A percentile compares a stretch with the other conserved stretches of the same genome.
These are phyloP conservation scores for Aldrovandia affinis DNA, from an alignment of 2,797 vertebrate species.

Conservation along the genomic window DNA sequence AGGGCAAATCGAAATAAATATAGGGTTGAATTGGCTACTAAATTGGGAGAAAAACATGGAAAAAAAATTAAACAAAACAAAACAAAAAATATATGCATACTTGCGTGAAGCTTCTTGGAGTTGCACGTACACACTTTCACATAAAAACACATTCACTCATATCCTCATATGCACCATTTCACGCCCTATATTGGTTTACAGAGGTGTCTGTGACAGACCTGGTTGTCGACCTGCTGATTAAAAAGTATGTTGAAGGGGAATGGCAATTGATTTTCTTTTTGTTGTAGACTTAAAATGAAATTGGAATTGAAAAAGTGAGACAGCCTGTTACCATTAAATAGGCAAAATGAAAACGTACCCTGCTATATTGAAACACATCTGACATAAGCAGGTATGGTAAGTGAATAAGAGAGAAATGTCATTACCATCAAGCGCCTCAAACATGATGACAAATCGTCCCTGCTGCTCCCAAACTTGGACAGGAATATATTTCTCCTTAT, in stretches of 20 bases:
- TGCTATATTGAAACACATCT: not conserved
- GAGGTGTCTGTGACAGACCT: constrained; percentile 3
- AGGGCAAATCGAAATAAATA: too few relatives aligned
- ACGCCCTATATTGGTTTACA: not conserved
- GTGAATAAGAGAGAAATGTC: constrained; percentile 55
- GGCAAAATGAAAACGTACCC: constrained; percentile 1
- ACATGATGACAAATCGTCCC: constrained; percentile 60
- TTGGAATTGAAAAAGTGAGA: not conserved
- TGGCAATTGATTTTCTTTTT: constrained; percentile 21
- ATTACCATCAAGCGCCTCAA: constrained; percentile 50
- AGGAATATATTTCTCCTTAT: constrained; percentile 38
- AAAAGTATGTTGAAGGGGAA: not conserved
- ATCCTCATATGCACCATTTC: not conserved
- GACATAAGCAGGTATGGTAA: constrained; percentile 33
- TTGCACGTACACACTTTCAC: not conserved
- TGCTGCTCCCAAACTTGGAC: constrained; percentile 43
- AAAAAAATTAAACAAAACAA: too few relatives aligned
- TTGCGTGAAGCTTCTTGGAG: not conserved
- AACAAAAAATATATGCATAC: too few relatives aligned
- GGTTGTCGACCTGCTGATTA: not conserved
- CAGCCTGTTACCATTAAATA: not conserved
- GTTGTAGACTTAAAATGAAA: not conserved
- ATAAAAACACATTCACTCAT: not conserved
- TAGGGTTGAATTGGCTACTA: too few relatives aligned
- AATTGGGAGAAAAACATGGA: too few relatives aligned